Evolutionary conservation across 2,113 vertebrate genomes (phyloP).

Genomic region (Spea multiplicata): DNA sequence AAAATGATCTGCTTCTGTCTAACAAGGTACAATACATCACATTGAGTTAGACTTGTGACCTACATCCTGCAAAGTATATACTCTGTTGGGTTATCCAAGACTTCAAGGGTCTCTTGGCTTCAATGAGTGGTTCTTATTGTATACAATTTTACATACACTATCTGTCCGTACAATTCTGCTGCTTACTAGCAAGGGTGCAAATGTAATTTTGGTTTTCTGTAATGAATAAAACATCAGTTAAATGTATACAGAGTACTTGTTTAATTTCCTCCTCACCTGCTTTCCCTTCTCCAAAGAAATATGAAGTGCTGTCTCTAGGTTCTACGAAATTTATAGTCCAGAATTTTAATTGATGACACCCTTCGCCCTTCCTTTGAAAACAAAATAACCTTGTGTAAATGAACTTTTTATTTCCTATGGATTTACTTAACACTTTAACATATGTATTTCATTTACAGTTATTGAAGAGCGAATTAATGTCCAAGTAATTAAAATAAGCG

Average conservation of each 20-base stretch:
- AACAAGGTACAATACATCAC: background rate
- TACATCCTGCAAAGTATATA: background rate
- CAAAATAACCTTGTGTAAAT: constrained; percentile 16
- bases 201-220: constrained; percentile 56
- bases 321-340: constrained; percentile 35
- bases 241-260: constrained; percentile 56
- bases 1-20: background rate
- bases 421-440: constrained; percentile 22
- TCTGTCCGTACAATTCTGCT: constrained; percentile 53
- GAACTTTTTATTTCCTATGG: constrained; percentile 2
- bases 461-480: constrained; percentile 15
- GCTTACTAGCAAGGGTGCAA: constrained; percentile 57
- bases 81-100: constrained; percentile 17
- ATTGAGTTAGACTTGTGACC: background rate
- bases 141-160: constrained; percentile 50
- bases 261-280: constrained; percentile 62
- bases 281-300: constrained; percentile 56
- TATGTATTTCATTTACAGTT: constrained; percentile 39
- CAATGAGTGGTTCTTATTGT: constrained; percentile 19
- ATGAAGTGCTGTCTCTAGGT: constrained; percentile 54
- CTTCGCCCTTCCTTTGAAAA: constrained; percentile 12
- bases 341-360: constrained; percentile 46
- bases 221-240: constrained; percentile 64
- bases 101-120: constrained; percentile 7
- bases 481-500: constrained; percentile 32